A percentile compares a stretch with the other conserved stretches of the same genome.
Conservation (phyloP, 2,113 vertebrate genomes). For the Plecotus auritus region DNA sequence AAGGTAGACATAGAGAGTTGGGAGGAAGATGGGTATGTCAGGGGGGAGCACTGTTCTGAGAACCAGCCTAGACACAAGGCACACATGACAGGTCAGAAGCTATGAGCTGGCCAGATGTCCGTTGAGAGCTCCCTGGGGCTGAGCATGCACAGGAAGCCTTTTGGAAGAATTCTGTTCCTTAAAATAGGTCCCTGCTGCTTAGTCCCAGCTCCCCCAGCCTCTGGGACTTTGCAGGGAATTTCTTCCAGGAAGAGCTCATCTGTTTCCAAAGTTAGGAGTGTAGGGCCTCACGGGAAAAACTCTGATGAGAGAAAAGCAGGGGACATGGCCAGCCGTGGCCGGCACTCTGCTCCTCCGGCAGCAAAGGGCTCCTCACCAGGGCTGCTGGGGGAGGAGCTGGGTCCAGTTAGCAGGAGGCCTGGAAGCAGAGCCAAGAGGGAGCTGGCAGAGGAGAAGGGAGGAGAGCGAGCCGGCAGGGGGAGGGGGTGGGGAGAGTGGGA, state of each 20-base stretch:
- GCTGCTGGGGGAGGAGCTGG: neutral
- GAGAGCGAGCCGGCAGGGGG: neutral
- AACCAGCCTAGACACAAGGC: neutral
- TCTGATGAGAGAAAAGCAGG: constrained; percentile 37
- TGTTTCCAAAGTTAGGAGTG: constrained; percentile 77
- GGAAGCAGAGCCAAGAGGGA: neutral
- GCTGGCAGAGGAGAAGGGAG: neutral
- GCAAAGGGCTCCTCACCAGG: constrained; percentile 16
- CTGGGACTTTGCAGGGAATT: constrained; percentile 79
- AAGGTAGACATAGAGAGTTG: neutral
- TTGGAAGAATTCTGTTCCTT: constrained; percentile 72
- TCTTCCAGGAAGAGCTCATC: constrained; percentile 77
- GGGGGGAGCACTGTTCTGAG: neutral
- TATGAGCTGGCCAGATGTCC: neutral
- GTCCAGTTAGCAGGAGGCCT: constrained; percentile 33
- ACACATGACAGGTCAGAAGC: neutral
- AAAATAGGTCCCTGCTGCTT: constrained; percentile 70
- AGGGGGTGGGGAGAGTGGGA: constrained; percentile 67
- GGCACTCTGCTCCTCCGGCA: neutral
- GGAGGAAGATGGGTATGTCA: neutral
- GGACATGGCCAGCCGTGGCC: neutral
- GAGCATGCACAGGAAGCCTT: neutral
- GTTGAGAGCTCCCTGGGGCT: neutral
- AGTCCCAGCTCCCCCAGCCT: constrained; percentile 70
- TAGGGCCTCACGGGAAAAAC: constrained; percentile 55